phyloP scores from a whole-genome alignment of 2,888 invertebrate genomes.

The Acleris holmiana region DNA sequence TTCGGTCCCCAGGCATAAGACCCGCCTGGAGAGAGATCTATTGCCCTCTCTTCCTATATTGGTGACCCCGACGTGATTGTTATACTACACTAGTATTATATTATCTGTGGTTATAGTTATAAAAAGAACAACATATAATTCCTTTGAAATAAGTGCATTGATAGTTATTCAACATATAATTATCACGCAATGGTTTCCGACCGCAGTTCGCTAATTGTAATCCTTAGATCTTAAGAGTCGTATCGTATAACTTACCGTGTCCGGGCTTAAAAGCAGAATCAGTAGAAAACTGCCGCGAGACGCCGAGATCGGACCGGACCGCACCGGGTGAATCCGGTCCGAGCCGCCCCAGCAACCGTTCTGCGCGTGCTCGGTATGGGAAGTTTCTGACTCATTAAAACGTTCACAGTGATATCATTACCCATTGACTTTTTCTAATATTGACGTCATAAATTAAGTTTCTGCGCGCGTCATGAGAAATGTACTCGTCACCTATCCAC shows the following conservation, averaged over 20 bases:
- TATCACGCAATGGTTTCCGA: too few species aligned
- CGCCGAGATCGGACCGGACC: slow-evolving; percentile 7
- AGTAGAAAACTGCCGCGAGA: slow-evolving; percentile 13
- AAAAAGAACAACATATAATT: too few species aligned
- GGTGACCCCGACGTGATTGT: too few species aligned
- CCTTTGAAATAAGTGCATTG: too few species aligned
- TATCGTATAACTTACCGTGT: neutral
- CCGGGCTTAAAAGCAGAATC: neutral
- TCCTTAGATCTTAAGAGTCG: slow-evolving; percentile 1
- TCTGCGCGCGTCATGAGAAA: too few species aligned
- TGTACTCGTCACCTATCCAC: too few species aligned
- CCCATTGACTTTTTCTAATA: slow-evolving; percentile 13
- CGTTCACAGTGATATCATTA: slow-evolving; percentile 14
- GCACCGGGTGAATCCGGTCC: slow-evolving; percentile 18
- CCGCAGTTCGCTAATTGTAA: neutral
- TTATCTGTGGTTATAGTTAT: too few species aligned
- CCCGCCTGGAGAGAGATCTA: too few species aligned
- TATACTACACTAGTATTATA: too few species aligned
- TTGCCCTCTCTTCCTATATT: too few species aligned
- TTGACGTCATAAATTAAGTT: neutral
- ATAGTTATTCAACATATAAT: too few species aligned
- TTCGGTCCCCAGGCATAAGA: too few species aligned
- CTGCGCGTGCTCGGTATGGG: neutral
- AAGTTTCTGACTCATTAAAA: slow-evolving; percentile 20
- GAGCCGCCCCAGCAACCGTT: slow-evolving; percentile 6